Base-by-base conservation (phyloP, 2,797 vertebrate genomes). In the Hypotaenidia philippensis region DNA sequence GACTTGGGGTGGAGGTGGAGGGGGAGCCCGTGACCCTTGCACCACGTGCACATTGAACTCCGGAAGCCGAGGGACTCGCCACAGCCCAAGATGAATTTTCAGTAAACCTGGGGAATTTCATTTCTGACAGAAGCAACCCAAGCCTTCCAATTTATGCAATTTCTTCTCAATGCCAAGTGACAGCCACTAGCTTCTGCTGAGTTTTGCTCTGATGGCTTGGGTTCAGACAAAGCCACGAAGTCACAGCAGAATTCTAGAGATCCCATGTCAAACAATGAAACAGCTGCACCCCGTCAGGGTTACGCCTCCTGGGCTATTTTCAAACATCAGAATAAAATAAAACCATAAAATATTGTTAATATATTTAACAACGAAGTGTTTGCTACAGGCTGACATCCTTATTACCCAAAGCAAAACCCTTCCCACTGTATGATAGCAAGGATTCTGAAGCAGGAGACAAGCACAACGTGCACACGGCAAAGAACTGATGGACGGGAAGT, bases 111-210 rank as follows among this genome's bases (percentile, higher is more conserved):
- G 40, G 14, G 59, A 80, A 60, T 38, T 64, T 55, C 20, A 23
- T 25, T 69, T 64, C 34, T 82, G 50, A 57, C 64, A 81, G 55
- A 18, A 89, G 79, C 21, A 75, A 65, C 27, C 13, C 55, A 72
- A 71, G 49, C 68, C 41, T 64, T 75, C n/a, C 41, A 34, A 86
- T 38, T 41, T 50, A 34, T 6, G 27, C 31, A 45, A 93, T 52
- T 89, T 66, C 41, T 76, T 47, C 83, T 45, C 1, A 10, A 89
- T 47, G 83, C 40, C 79, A 63, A 82, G 79, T 50, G 83, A 79
- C 75, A 95, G 74, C 27, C 70, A 94, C 59, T 41, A 79, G 72
- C 53, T 50, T 93, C 72, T 71, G 53, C 80, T 22, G 32, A 87
- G 34, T 0, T 76, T 14, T 25, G 68, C 4, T 75, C 53, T 70